Conservation (phyloP, 2,797 vertebrate genomes). For the Bradypodion pumilum region DNA sequence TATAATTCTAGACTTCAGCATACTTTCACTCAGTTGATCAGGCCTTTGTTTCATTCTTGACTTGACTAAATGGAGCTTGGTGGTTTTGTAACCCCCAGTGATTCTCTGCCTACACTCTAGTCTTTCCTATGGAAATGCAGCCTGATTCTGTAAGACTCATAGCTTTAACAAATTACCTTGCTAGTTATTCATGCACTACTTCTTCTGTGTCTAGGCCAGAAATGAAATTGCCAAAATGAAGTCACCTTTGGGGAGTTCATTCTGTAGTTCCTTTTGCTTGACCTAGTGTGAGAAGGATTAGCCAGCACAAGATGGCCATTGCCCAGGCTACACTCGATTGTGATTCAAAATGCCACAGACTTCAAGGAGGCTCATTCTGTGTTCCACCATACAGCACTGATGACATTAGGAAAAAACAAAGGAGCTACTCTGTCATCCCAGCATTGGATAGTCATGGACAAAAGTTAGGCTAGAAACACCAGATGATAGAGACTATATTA, state of each 20-base stretch:
- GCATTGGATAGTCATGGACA: not conserved
- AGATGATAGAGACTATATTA: not conserved
- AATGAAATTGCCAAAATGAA: too few species aligned
- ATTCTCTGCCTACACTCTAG: not conserved
- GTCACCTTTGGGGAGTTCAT: too few species aligned
- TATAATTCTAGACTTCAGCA: not conserved
- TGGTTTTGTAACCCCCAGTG: not conserved
- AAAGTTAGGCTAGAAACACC: not conserved
- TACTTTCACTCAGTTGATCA: not conserved
- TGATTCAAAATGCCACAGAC: too few species aligned
- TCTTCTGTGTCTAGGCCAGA: too few species aligned
- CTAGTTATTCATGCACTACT: not conserved
- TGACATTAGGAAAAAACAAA: not conserved
- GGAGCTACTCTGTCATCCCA: not conserved
- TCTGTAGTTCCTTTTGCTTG: too few species aligned
- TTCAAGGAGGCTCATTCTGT: too few species aligned
- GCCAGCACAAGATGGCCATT: too few species aligned
- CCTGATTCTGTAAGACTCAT: not conserved
- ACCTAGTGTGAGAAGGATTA: too few species aligned
- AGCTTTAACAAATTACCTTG: not conserved
- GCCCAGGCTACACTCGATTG: too few species aligned
- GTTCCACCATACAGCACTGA: too few species aligned
- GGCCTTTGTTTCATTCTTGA: not conserved
- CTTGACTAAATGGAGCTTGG: not conserved
- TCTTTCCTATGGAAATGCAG: not conserved